Percentiles rank a stretch among this genome's conserved stretches.
These are phyloP conservation scores for Mesocricetus auratus DNA, from an alignment of 2,113 vertebrate genomes.

Conservation along the genomic window DNA sequence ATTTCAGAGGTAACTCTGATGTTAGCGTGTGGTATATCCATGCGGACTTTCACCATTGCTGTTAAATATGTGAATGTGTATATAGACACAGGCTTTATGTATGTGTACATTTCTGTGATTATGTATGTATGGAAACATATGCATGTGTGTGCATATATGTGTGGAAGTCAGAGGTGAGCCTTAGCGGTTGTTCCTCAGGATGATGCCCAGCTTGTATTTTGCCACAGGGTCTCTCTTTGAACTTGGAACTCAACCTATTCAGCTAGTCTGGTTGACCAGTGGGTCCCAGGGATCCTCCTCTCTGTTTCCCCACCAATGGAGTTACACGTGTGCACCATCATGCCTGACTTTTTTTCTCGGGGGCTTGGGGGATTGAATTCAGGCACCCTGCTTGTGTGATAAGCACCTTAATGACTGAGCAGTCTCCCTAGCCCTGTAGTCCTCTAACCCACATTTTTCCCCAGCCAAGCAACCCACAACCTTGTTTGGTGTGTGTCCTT, in stretches of 20 bases:
- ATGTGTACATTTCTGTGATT: background rate
- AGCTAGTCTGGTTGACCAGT: background rate
- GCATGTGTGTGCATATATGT: background rate
- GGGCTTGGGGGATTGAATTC: background rate
- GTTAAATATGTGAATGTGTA: background rate
- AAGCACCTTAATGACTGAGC: background rate
- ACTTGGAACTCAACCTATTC: background rate
- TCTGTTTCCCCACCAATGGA: background rate
- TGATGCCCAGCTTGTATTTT: background rate
- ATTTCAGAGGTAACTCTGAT: background rate
- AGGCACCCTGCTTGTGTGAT: background rate
- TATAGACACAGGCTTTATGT: background rate
- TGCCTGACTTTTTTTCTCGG: background rate
- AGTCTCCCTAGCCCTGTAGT: background rate
- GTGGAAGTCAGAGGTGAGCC: background rate
- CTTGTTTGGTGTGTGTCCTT: background rate
- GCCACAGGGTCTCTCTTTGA: background rate
- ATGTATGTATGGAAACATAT: background rate
- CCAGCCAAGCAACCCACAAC: background rate
- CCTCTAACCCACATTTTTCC: background rate
- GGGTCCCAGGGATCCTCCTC: background rate
- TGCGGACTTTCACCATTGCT: background rate
- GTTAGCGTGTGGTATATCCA: background rate
- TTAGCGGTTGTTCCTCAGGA: background rate
- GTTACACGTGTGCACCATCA: background rate